Evolutionary conservation across 2,888 invertebrate genomes (phyloP).

Genomic region (Mechanitis messenoides): DNA sequence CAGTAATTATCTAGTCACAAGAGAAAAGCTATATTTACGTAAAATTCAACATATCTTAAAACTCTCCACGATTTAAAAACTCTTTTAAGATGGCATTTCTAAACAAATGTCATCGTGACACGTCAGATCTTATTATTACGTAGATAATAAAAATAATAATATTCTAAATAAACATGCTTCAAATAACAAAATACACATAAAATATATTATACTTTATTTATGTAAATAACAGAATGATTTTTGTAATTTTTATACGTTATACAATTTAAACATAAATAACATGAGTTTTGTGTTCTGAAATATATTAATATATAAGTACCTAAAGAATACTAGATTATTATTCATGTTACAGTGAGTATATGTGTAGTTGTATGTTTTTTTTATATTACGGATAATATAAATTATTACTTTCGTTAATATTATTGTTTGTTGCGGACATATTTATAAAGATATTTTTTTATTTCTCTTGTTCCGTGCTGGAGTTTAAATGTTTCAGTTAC

Average conservation of each 20-base stretch:
- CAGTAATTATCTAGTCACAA: neutral
- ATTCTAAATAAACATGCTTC: neutral
- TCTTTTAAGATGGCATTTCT: no score
- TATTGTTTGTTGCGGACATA: no score
- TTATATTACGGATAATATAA: no score
- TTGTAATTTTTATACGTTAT: conserved; percentile 4
- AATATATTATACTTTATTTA: conserved; percentile 1
- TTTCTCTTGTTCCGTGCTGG: no score
- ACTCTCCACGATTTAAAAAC: neutral
- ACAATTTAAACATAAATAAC: conserved; percentile 6
- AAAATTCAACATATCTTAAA: conserved; percentile 3
- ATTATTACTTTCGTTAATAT: no score
- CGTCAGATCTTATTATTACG: no score
- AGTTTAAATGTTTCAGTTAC: no score
- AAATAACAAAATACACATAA: neutral
- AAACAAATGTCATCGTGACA: no score
- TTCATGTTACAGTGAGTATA: no score
- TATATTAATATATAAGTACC: neutral
- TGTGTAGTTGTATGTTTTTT: no score
- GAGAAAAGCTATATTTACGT: neutral
- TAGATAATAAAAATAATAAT: neutral
- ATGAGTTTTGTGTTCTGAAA: conserved; percentile 1
- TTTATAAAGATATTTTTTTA: no score
- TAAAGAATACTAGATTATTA: neutral
- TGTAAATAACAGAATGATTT: neutral